Percentiles rank a stretch among this genome's conserved stretches.
Evolutionary conservation across 2,888 invertebrate genomes (phyloP).

Genomic region (Tricholauxania praeusta): DNA sequence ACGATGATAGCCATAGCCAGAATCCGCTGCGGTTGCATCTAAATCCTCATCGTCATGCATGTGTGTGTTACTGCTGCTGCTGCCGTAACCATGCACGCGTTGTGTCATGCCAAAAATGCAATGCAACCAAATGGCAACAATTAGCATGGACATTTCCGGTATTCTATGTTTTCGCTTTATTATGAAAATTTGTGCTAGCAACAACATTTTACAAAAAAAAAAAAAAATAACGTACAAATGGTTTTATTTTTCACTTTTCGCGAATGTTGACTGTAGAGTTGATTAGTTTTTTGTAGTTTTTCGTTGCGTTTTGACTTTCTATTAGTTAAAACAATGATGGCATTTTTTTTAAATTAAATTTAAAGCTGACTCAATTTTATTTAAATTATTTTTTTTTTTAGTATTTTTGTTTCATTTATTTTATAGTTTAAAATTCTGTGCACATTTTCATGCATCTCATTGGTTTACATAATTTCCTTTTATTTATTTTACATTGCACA

Average conservation of each 20-base stretch:
- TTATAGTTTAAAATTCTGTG: no score
- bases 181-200: slow-evolving; percentile 41
- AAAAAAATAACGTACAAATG: neutral
- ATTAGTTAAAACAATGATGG: no score
- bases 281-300: no score
- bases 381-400: no score
- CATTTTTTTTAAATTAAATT: no score
- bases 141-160: slow-evolving; percentile 65
- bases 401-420: no score
- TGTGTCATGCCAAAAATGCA: slow-evolving; percentile 33
- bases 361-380: no score
- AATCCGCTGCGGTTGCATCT: slow-evolving; percentile 36
- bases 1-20: slow-evolving; percentile 51
- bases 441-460: no score
- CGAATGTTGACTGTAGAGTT: no score
- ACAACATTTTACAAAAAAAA: neutral
- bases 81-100: neutral
- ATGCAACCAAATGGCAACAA: slow-evolving; percentile 61
- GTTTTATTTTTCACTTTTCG: no score
- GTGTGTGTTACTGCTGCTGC: slow-evolving; percentile 1
- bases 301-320: no score
- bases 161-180: slow-evolving; percentile 62
- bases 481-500: neutral
- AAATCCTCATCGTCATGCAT: slow-evolving; percentile 39
- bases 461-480: no score